Base-by-base conservation (phyloP, 2,113 vertebrate genomes). In the Daphoenositta chrysoptera region DNA sequence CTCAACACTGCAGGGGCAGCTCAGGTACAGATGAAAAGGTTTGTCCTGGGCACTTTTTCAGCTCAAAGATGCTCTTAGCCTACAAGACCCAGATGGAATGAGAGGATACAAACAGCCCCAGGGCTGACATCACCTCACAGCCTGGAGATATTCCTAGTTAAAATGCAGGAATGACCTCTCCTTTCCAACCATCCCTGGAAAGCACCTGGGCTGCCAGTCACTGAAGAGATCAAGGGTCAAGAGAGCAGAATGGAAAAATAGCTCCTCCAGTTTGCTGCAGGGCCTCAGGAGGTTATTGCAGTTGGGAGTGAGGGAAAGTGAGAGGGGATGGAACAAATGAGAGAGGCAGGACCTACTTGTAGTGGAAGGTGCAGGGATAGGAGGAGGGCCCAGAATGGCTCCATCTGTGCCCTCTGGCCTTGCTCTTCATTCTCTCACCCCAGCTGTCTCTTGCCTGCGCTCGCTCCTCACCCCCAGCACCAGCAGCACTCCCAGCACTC, bases 151-250 rank as follows among this genome's bases (percentile, higher is more conserved):
- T 51, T 77, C 56, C 87, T 60, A 21, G 81, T 54, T 76, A 76
- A 68, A 82, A 72, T 15, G 33, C 72, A 84, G 23, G 81, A 64
- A 71, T 69, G 69, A 76, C 79, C 83, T 93, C 95, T 85, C 44
- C 81, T 94, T 91, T 75, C 78, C 71, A 76, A 7, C 18, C 2
- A 2, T 33, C 44, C 83, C 83, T 20, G 61, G 64, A 19, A 81
- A 79, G 82, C 65, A 76, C 53, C 75, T 80, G 86, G 68, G 71
- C 71, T 96, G 89, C 89, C 86, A 80, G 80, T 54, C 90, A 93
- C 66, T 35, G 51, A 42, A 75, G 61, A 87, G 84, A 78, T 75
- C 33, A 71, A 54, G 61, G 65, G 70, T 84, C 69, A 82, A 54
- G 61, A 60, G 22, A 85, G 70, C 33, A 93, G 57, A 60, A 65